Conservation (phyloP, 1,140 invertebrate species). For the Hesperophylax magnus region DNA sequence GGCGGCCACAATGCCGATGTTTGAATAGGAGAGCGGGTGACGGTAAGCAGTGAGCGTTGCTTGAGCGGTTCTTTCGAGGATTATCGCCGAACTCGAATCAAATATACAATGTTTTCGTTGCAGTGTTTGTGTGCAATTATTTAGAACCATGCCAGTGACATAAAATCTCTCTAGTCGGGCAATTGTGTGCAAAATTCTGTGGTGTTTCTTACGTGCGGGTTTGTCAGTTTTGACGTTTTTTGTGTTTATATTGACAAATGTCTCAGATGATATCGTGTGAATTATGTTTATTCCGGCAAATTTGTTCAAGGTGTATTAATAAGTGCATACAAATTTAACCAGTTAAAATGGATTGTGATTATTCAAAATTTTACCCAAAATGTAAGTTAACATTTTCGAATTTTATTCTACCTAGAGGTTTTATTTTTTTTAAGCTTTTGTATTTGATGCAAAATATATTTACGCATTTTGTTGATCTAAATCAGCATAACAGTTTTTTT, state of each 20-base stretch:
- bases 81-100: slow-evolving; percentile 63
- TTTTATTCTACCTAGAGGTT: background rate
- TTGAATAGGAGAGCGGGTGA: slow-evolving; percentile 69
- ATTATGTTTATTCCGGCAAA: slow-evolving; percentile 41
- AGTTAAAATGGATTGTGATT: slow-evolving; percentile 69
- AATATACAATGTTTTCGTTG: slow-evolving; percentile 44
- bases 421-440: slow-evolving; percentile 7
- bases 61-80: slow-evolving; percentile 63
- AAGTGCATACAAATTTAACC: slow-evolving; percentile 29
- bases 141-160: slow-evolving; percentile 69
- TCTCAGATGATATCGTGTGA: slow-evolving; percentile 41
- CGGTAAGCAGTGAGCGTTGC: slow-evolving; percentile 59
- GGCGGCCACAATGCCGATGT: slow-evolving; percentile 69
- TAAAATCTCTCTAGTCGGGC: slow-evolving; percentile 71
- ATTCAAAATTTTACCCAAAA: slow-evolving; percentile 70
- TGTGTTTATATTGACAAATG: slow-evolving; percentile 53
- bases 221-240: slow-evolving; percentile 49
- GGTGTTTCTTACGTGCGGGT: slow-evolving; percentile 32
- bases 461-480: no score
- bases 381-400: slow-evolving; percentile 62
- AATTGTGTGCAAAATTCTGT: slow-evolving; percentile 60
- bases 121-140: slow-evolving; percentile 70
- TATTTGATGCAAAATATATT: background rate
- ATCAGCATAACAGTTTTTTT: no score
- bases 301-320: slow-evolving; percentile 23